Conservation (phyloP, 1,140 invertebrate species). For the Melipona quadrifasciata region DNA sequence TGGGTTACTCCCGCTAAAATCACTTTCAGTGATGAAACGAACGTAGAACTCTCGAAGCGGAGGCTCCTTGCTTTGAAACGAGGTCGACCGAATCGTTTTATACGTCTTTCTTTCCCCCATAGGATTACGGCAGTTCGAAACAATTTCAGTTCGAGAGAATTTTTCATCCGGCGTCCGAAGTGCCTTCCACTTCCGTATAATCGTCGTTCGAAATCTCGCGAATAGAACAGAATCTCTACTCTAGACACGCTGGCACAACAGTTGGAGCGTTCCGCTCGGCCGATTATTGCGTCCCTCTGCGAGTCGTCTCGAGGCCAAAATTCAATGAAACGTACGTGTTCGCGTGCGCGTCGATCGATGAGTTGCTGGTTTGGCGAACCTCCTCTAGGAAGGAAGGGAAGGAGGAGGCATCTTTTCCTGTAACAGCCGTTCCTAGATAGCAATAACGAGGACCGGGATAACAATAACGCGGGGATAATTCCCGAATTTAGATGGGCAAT, state of each 20-base stretch:
- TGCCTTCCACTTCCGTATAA: too few species aligned
- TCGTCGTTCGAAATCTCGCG: not conserved
- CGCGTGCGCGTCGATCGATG: not conserved
- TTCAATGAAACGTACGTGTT: not conserved
- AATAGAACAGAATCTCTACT: not conserved
- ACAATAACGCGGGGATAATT: conserved; percentile 44
- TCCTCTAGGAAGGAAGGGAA: not conserved
- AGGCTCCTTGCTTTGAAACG: too few species aligned
- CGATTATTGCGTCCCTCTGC: not conserved
- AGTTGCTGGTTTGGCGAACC: not conserved
- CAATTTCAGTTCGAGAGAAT: too few species aligned
- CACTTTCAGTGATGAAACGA: too few species aligned
- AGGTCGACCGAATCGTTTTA: too few species aligned
- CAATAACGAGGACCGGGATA: conserved; percentile 9
- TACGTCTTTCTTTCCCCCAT: too few species aligned
- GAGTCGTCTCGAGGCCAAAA: not conserved
- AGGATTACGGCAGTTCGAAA: too few species aligned
- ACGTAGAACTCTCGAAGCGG: too few species aligned
- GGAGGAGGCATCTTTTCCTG: not conserved
- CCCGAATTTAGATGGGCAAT: conserved; percentile 54
- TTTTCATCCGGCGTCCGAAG: too few species aligned
- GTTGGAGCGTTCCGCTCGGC: not conserved
- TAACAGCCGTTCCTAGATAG: not conserved
- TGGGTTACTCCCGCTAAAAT: too few species aligned
- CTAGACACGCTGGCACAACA: too few species aligned